Base-by-base conservation (phyloP, 2,113 vertebrate genomes). In the Muscicapa adusta region DNA sequence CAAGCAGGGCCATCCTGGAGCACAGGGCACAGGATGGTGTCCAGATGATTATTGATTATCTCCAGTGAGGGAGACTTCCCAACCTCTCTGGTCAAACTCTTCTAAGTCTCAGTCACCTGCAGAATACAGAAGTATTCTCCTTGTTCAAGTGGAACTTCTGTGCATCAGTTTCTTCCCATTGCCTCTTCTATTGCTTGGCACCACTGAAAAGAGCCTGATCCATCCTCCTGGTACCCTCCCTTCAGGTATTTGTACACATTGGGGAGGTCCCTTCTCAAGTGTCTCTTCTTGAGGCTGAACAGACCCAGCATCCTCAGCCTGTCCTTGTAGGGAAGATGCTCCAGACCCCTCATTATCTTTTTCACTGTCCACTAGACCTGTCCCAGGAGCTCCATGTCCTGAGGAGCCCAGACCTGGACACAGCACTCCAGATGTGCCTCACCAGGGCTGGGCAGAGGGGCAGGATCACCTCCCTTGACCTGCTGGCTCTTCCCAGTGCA, bases 321-420 rank as follows among this genome's bases (percentile, higher is more conserved):
- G 14, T 38, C 28, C 38, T 53, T 3, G 6, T 17, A 29, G 24
- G 2, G 10, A 15, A 45, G 60, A 17, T n/a, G 3, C 15, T 58
- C 36, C 23, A 29, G 4, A 3, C 7, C 23, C 12, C 9, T 73
- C 6, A 38, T 42, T 18, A 16, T 33, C 18, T 65, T 65, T 15
- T 2, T 4, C 5, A 1, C 14, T 4, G 10, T 57, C 22, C 4
- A 0, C 50, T 36, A 5, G 33, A 65, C 6, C 3, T 12, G 5
- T 15, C 58, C 18, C 43, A 58, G 33, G 18, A 58, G 6, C 18
- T 72, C 34, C 9, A 3, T 18, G 28, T 67, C 16, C 42, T 26
- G 50, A 3, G 18, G 25, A 50, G 34, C 34, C 31, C 67, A 65
- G 31, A 3, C 0, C 34, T 19, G 42, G 34, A 26, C 50, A 43